phyloP scores from a whole-genome alignment of 2,113 vertebrate genomes.

The Saccopteryx bilineata region DNA sequence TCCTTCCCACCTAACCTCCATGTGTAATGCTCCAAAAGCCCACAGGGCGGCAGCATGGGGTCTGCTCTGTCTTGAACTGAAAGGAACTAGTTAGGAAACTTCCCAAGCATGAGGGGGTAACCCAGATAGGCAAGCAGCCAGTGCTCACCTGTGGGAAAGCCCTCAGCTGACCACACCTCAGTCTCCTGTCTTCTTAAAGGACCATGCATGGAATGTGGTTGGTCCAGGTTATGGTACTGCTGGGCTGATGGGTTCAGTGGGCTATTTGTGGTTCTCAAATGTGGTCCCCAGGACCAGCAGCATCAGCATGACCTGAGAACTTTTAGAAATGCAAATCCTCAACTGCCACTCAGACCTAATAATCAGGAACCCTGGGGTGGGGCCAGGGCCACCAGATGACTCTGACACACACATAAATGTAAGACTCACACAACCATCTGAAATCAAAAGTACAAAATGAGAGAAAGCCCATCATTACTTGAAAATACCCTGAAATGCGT shows the following conservation, averaged over 20 bases:
- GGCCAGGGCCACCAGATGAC: neutral
- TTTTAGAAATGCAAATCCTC: neutral
- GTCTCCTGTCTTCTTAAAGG: neutral
- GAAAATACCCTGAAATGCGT: neutral
- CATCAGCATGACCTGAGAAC: neutral
- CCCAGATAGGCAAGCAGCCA: neutral
- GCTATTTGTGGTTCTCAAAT: neutral
- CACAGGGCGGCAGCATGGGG: neutral
- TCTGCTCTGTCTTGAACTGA: neutral
- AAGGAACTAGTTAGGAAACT: neutral
- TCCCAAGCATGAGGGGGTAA: neutral
- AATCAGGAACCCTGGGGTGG: neutral
- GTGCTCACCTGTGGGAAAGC: neutral
- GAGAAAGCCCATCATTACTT: accelerated
- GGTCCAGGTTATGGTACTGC: neutral
- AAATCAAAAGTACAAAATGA: neutral
- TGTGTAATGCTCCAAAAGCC: neutral
- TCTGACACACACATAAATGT: neutral
- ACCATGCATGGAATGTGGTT: neutral
- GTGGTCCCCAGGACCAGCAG: neutral
- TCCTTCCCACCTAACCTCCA: neutral
- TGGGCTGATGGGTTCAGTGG: neutral
- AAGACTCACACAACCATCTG: neutral
- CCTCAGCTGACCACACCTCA: neutral
- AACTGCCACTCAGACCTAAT: accelerated